Evolutionary conservation across 2,888 invertebrate genomes (phyloP).

Genomic region (Amorpha juglandis): DNA sequence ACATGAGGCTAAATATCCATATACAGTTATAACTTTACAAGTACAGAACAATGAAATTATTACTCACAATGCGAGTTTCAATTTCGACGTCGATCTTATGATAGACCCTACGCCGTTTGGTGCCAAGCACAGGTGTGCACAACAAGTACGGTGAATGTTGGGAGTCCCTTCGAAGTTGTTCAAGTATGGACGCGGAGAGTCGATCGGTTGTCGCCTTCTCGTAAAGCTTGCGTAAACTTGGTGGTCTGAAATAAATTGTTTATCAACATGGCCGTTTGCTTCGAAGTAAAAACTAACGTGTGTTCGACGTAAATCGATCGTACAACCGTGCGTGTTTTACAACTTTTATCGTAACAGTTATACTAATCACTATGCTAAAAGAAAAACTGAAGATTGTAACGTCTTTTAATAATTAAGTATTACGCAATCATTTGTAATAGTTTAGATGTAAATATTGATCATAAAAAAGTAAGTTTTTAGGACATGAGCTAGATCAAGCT

Average conservation of each 20-base stretch:
- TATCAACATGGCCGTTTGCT: neutral
- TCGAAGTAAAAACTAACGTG: neutral
- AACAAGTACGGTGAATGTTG: constrained; percentile 89
- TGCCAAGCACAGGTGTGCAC: constrained; percentile 92
- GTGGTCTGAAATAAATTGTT: constrained; percentile 81
- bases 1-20: neutral
- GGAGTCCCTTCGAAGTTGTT: constrained; percentile 85
- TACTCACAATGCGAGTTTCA: constrained; percentile 93
- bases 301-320: too few species aligned
- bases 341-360: too few species aligned
- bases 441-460: neutral
- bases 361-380: too few species aligned
- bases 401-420: neutral
- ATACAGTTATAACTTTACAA: neutral
- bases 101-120: constrained; percentile 87
- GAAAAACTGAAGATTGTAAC: neutral
- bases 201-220: constrained; percentile 89
- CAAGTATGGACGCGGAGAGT: constrained; percentile 86
- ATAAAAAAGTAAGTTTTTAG: constrained; percentile 8
- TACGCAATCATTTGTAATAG: neutral
- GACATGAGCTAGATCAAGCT: neutral
- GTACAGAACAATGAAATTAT: neutral
- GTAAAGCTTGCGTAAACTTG: constrained; percentile 90
- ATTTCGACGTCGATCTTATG: constrained; percentile 91
- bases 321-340: too few species aligned